Percentiles rank a stretch among this genome's conserved stretches.
These are phyloP conservation scores for Vannuccia rotundouncinata DNA, from an alignment of 2,888 invertebrate genomes.

Conservation along the genomic window DNA sequence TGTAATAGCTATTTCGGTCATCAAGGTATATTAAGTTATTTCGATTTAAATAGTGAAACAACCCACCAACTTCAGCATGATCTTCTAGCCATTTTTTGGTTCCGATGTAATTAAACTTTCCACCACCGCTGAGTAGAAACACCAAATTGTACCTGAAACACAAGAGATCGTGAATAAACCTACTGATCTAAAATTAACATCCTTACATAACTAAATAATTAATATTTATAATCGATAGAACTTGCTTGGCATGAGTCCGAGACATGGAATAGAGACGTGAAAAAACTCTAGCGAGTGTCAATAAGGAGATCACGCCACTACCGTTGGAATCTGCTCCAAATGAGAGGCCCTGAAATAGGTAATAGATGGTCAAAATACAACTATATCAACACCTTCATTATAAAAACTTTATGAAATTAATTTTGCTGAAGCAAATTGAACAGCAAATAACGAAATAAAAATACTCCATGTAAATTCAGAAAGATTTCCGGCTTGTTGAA, in stretches of 20 bases:
- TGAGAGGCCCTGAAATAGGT: slow-evolving; percentile 60
- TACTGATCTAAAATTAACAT: neutral
- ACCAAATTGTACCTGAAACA: slow-evolving; percentile 64
- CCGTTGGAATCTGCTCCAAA: slow-evolving; percentile 85
- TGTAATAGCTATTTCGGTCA: no score
- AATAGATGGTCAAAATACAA: no score
- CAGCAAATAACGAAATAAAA: neutral
- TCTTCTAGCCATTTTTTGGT: slow-evolving; percentile 92
- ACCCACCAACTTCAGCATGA: slow-evolving; percentile 78
- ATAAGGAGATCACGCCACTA: slow-evolving; percentile 75
- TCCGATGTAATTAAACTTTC: slow-evolving; percentile 86
- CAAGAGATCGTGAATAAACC: neutral
- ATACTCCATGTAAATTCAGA: no score
- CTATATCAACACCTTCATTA: no score
- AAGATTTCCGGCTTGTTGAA: no score
- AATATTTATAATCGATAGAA: neutral
- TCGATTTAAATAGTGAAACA: slow-evolving; percentile 38
- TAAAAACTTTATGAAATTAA: neutral
- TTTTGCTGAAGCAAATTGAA: neutral
- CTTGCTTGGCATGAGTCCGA: slow-evolving; percentile 61
- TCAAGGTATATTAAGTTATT: no score
- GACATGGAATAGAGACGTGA: slow-evolving; percentile 70
- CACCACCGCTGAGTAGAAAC: slow-evolving; percentile 81
- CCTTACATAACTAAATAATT: neutral
- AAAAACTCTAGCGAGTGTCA: slow-evolving; percentile 79